These are phyloP conservation scores for Oreochromis spilurus DNA, from an alignment of 2,113 vertebrate genomes.

Conservation along the genomic window DNA sequence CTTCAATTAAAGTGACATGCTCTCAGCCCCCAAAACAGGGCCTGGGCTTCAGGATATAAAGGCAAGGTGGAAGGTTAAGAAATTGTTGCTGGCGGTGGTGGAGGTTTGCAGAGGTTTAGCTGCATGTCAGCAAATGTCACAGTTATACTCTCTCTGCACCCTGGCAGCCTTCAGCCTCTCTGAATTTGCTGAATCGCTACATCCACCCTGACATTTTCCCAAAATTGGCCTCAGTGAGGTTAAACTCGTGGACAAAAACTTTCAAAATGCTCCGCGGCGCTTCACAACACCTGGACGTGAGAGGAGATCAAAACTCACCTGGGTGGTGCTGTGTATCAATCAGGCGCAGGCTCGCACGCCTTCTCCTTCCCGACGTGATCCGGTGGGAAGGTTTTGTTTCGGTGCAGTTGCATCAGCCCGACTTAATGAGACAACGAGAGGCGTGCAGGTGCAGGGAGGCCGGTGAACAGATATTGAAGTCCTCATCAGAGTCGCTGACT, in stretches of 20 bases:
- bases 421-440: slow-evolving; percentile 34
- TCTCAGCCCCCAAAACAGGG: background rate
- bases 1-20: slow-evolving; percentile 33
- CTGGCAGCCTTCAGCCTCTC: background rate
- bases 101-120: background rate
- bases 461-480: slow-evolving; percentile 29
- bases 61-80: slow-evolving; percentile 32
- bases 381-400: slow-evolving; percentile 28
- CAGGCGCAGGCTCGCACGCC: background rate
- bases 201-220: slow-evolving; percentile 32
- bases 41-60: background rate
- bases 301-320: background rate
- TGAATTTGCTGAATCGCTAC: background rate
- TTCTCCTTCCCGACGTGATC: background rate
- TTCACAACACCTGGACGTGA: background rate
- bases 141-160: slow-evolving; percentile 8
- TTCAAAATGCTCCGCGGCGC: background rate
- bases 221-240: slow-evolving; percentile 1
- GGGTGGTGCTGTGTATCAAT: background rate
- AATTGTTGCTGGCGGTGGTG: slow-evolving; percentile 9
- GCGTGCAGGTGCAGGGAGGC: background rate
- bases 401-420: slow-evolving; percentile 39
- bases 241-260: slow-evolving; percentile 1
- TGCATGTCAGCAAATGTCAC: slow-evolving; percentile 65
- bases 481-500: slow-evolving; percentile 56